phyloP scores from a whole-genome alignment of 2,888 invertebrate genomes.

The Galerucella nymphaeae region DNA sequence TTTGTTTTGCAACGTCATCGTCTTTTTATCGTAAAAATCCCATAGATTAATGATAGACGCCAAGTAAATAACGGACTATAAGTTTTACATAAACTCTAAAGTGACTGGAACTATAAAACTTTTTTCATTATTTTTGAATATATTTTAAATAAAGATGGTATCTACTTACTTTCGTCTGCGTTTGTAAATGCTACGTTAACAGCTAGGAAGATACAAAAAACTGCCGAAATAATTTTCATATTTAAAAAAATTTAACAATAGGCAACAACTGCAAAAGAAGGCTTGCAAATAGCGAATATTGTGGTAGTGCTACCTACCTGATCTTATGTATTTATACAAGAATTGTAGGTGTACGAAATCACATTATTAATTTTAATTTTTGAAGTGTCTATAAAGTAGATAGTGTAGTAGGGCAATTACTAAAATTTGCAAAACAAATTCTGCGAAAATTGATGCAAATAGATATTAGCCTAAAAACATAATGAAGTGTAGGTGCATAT shows the following conservation, averaged over 20 bases:
- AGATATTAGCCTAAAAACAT: constrained; percentile 8
- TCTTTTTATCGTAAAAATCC: no score
- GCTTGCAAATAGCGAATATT: neutral
- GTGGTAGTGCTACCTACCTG: neutral
- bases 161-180: no score
- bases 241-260: neutral
- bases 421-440: constrained; percentile 9
- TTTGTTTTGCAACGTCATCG: no score
- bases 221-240: neutral
- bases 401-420: constrained; percentile 4
- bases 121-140: no score
- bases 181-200: no score
- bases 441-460: neutral
- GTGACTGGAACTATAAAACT: no score
- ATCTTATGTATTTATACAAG: constrained; percentile 1
- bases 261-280: neutral
- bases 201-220: neutral
- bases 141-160: no score
- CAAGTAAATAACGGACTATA: no score
- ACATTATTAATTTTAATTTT: neutral
- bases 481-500: neutral
- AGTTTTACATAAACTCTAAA: no score
- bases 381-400: neutral
- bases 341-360: constrained; percentile 1
- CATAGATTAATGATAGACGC: no score